Evolutionary conservation across 2,797 vertebrate genomes (phyloP), one percentile per base, ranked within the genome.

Genomic region (Aythya fuligula): DNA sequence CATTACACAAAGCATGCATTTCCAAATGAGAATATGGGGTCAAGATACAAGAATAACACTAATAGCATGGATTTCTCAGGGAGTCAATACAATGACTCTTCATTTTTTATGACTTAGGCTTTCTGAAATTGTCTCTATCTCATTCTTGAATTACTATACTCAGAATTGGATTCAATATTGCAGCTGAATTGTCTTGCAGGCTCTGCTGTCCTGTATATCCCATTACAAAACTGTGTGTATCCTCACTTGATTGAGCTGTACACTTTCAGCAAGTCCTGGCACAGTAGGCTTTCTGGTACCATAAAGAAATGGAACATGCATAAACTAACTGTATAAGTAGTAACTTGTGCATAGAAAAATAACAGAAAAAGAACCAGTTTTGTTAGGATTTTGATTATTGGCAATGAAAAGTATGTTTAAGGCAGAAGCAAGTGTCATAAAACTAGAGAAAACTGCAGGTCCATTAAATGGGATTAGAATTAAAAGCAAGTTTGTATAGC

Each of bases 251-350:
- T 61, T 62, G 62, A 81, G 32, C 6, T 66, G 49, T 61, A 34
- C 14, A 4, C 13, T 86, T 94, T 60, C 28, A 90, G 12, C 13
- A 84, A 91, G 66, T 51, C 58, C 25, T 71, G 65, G 32, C 30
- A 32, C 0, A 0, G 41, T 1, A 28, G 54, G 58, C 9, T 47
- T 65, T 32, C 20, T 36, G 15, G 12, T 64, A 49, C n/a, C 58
- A 25, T 30, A 43, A 10, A 85, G 39, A 85, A 90, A 73, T 19
- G 22, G 70, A 91, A 81, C 8, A 65, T 2, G 4, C 25, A 34
- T 77, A 71, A 83, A 57, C 6, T 24, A 51, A 14, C 8, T 32
- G 5, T 60, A 89, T 30, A 64, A 64, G 19, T 41, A 12, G 28
- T 30, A 19, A 41, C 28, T 13, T 54, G 17, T 56, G 10, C 53